Evolutionary conservation across 2,113 vertebrate genomes (phyloP), one percentile per base, ranked within the genome.

Genomic region (Platysternon megacephalum): DNA sequence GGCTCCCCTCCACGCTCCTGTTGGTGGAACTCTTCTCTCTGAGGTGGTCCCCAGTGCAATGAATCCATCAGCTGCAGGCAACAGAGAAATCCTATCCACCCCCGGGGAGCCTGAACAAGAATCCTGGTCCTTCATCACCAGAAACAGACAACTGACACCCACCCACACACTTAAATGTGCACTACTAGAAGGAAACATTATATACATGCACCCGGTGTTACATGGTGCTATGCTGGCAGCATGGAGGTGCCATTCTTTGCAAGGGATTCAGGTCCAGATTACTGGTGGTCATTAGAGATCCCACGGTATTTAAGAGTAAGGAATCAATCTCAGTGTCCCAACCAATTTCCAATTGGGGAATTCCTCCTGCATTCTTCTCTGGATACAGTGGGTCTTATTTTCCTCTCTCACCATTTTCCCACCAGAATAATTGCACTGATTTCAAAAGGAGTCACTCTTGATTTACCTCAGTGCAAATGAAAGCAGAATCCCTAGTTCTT

Each of bases 151-250:
- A 35, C 68, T 24, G 9, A 74, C n/a, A 72, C 68, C 22, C 68
- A 21, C 68, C 61, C 32, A 65, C 2, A n/a, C n/a, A n/a, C n/a
- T n/a, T n/a, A n/a, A n/a, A n/a, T n/a, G n/a, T n/a, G 61, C 61
- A 65, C 61, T 65, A 58, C 2, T 4, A 55, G 88, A 86, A 5
- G 5, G 7, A 32, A 2, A 72, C 83, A 90, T 32, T 53, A 53
- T 8, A 42, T 0, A 0, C 3, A 32, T 16, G 11, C 11, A 32
- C 68, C 79, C 0, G 0, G 24, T 46, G 7, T 17, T 88, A n/a
- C 49, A 82, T 44, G 48, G 17, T 82, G 13, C 17, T 85, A 21
- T n/a, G 52, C 76, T 51, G 12, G 21, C 52, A 53, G 52, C 52
- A 32, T 44, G 55, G 2, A 11, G 84, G 82, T 72, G 0, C 2